A percentile compares a stretch with the other conserved stretches of the same genome.
Conservation (phyloP, 2,888 invertebrate species). For the Octodonta nipae region DNA sequence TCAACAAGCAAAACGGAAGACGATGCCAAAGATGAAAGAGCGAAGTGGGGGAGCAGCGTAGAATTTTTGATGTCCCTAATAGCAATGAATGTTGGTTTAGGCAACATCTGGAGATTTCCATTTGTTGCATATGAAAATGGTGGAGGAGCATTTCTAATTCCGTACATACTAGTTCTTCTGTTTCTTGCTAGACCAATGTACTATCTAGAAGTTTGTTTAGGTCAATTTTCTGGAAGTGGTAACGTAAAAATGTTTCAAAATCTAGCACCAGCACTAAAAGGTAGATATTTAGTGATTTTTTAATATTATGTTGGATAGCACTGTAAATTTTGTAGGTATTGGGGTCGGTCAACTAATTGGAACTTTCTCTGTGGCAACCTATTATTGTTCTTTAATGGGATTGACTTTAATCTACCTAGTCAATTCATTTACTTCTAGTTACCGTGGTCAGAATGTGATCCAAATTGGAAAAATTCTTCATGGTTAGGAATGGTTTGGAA, state of each 20-base stretch:
- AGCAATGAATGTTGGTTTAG: constrained; percentile 51
- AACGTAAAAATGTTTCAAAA: constrained; percentile 60
- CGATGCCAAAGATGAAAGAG: constrained; percentile 18
- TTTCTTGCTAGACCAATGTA: constrained; percentile 67
- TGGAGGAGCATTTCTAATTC: constrained; percentile 53
- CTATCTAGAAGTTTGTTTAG: constrained; percentile 67
- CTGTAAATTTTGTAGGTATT: too few species aligned
- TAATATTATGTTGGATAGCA: too few species aligned
- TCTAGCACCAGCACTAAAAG: constrained; percentile 62
- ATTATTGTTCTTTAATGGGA: constrained; percentile 64
- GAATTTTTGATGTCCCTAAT: constrained; percentile 54
- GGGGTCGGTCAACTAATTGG: constrained; percentile 53
- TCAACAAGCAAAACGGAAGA: too few species aligned
- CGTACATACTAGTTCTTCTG: constrained; percentile 49
- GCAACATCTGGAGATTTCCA: constrained; percentile 55
- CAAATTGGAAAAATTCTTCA: constrained; percentile 38
- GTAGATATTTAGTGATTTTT: too few species aligned
- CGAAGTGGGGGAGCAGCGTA: constrained; percentile 45
- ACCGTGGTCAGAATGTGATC: constrained; percentile 58
- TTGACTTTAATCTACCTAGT: constrained; percentile 59
- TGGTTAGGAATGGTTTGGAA: constrained; percentile 16
- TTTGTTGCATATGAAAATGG: constrained; percentile 54
- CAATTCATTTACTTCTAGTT: constrained; percentile 55
- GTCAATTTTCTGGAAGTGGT: constrained; percentile 70
- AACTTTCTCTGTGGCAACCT: constrained; percentile 53